Conservation (phyloP, 1,140 invertebrate genomes). For the Drosophila sucinea region DNA sequence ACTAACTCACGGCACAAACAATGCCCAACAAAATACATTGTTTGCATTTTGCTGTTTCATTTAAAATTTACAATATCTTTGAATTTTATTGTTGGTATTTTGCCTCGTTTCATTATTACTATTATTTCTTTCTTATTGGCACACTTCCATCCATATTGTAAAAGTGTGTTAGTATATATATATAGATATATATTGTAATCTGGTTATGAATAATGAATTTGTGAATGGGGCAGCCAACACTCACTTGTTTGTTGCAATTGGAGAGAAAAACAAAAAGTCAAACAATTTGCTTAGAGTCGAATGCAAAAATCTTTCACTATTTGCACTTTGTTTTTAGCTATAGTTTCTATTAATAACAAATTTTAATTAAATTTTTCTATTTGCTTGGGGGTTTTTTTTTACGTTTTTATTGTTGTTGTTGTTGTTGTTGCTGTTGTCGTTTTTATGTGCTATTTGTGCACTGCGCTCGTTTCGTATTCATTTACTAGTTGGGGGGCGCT, state of each 20-base stretch:
- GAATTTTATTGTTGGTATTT: neutral
- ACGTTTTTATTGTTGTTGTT: neutral
- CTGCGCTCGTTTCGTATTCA: constrained; percentile 10
- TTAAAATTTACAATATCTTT: constrained; percentile 6
- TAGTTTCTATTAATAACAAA: constrained; percentile 22
- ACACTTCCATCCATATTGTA: neutral
- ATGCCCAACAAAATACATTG: constrained; percentile 6
- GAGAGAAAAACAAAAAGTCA: neutral
- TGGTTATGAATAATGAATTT: constrained; percentile 9
- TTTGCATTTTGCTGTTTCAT: constrained; percentile 5
- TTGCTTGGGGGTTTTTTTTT: constrained; percentile 2
- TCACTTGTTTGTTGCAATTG: constrained; percentile 10
- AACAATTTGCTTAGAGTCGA: constrained; percentile 9
- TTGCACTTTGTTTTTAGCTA: neutral
- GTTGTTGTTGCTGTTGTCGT: neutral
- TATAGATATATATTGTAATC: constrained; percentile 3
- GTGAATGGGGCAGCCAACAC: constrained; percentile 4
- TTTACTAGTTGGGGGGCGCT: constrained; percentile 1
- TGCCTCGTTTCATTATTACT: neutral
- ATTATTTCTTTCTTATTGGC: constrained; percentile 1
- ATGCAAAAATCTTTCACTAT: constrained; percentile 3
- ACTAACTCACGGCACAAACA: neutral
- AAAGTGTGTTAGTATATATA: neutral
- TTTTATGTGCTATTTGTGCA: constrained; percentile 5
- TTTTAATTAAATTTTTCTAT: constrained; percentile 21